These are phyloP conservation scores for Anthopleura xanthogrammica DNA, from an alignment of 92 coral and sea anemone genomes.

Conservation along the genomic window DNA sequence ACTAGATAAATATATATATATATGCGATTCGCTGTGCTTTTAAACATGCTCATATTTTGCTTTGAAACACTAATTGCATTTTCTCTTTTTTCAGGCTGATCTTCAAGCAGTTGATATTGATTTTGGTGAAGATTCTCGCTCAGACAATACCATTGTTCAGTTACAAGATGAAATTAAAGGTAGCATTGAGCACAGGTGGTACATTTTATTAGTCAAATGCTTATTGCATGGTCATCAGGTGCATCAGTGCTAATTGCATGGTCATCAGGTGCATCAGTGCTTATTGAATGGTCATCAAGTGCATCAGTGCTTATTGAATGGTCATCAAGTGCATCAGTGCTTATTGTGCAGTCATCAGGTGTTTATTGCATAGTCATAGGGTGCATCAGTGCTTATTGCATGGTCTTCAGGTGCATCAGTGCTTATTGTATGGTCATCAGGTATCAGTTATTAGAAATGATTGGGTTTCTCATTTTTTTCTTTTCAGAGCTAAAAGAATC, in stretches of 20 bases:
- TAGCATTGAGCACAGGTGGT: not conserved
- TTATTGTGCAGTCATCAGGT: not conserved
- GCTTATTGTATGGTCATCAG: not conserved
- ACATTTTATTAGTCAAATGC: not conserved
- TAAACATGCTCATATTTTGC: not conserved
- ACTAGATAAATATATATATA: not conserved
- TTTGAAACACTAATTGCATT: not conserved
- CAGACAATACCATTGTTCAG: constrained; percentile 41
- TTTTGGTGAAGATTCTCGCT: constrained; percentile 26
- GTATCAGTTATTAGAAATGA: not conserved
- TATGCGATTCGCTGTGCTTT: not conserved
- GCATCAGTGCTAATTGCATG: not conserved
- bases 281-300: not conserved
- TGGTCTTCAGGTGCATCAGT: not conserved
- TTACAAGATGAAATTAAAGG: constrained; percentile 68
- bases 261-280: not conserved
- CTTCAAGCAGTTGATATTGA: constrained; percentile 34
- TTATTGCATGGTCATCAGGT: not conserved
- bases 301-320: constrained; percentile 5
- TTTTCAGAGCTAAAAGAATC: constrained; percentile 61
- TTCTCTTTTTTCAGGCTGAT: constrained; percentile 25
- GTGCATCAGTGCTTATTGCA: not conserved
- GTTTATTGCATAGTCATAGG: not conserved
- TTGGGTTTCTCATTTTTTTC: not conserved
- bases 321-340: not conserved